Base-by-base conservation (phyloP, 2,888 invertebrate species). In the Hirtodrosophila confusa region DNA sequence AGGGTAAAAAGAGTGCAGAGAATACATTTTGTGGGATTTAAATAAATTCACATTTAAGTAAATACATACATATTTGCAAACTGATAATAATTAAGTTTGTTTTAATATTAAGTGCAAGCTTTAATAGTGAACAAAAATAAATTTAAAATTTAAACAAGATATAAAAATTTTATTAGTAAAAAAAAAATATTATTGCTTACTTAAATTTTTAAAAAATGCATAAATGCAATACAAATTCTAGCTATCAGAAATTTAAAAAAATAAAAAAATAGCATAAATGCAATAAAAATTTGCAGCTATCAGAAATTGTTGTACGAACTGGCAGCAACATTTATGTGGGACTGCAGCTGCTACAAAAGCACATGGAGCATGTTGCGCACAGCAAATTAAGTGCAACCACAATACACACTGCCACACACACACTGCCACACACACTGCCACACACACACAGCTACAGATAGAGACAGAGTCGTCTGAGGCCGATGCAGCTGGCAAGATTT, bases 401-500 rank as follows among this genome's bases (percentile, higher is more conserved):
- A 76, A 62, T 44, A 55, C 50, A 45, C 51, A 60, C 33, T 50
- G 3, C 40, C 50, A 45, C 51, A 60, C 33, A 50, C 3, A 43
- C 6, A 35, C 24, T n/a, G n/a, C n/a, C n/a, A 51, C n/a, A 51
- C 23, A 54, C 40, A 35, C 9, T 47, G n/a, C 29, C 24, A 37
- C 5, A 41, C n/a, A 51, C n/a, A 36, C 33, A 37, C 24, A 69
- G 47, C 39, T 31, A 35, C 31, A 58, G 33, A 17, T 27, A 29
- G n/a, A 51, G 24, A 36, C 31, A 50, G 47, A 51, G 54, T 37
- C n/a, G 39, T 51, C 40, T 60, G 43, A 36, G 55, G 54, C 44
- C 37, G 27, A 12, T 54, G 66, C 76, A 57, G 67, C 71, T 86
- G 85, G 87, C 78, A 75, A 78, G 75, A 86, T 87, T 84, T 71